A percentile compares a stretch with the other conserved stretches of the same genome.
Evolutionary conservation across 2,797 vertebrate genomes (phyloP).

Genomic region (Pyrocephalus nanus): DNA sequence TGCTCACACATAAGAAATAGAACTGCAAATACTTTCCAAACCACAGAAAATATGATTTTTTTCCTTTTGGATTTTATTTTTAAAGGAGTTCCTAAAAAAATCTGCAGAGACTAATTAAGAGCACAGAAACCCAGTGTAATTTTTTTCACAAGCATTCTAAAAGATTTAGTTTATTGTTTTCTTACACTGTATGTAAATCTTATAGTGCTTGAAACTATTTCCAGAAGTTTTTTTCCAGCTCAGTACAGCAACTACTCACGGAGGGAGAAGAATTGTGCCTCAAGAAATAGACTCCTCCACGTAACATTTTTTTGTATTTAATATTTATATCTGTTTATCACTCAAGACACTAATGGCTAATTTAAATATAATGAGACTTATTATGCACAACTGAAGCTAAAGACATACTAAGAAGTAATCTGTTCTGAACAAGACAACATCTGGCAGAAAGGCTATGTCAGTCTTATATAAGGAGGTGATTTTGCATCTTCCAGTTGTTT

Average conservation of each 20-base stretch:
- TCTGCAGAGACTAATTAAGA: background rate
- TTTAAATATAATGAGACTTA: background rate
- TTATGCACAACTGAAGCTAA: background rate
- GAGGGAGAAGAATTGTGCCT: background rate
- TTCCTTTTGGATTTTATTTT: background rate
- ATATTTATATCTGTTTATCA: constrained; percentile 5
- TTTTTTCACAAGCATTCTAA: background rate
- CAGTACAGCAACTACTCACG: background rate
- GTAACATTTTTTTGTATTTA: constrained; percentile 25
- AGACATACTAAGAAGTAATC: background rate
- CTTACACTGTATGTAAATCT: background rate
- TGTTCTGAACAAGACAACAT: background rate
- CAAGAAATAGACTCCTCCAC: background rate
- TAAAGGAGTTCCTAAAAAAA: background rate
- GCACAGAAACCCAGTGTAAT: background rate
- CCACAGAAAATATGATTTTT: background rate
- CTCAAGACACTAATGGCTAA: background rate
- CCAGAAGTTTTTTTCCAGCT: background rate
- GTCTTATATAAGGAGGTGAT: background rate
- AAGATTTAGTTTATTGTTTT: background rate
- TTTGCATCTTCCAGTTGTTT: background rate
- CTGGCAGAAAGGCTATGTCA: background rate
- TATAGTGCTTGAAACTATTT: background rate
- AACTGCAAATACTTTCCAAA: background rate
- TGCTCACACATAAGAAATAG: background rate